Conservation (phyloP, 2,797 vertebrate species). For the Acrossocheilus wenchowensis region DNA sequence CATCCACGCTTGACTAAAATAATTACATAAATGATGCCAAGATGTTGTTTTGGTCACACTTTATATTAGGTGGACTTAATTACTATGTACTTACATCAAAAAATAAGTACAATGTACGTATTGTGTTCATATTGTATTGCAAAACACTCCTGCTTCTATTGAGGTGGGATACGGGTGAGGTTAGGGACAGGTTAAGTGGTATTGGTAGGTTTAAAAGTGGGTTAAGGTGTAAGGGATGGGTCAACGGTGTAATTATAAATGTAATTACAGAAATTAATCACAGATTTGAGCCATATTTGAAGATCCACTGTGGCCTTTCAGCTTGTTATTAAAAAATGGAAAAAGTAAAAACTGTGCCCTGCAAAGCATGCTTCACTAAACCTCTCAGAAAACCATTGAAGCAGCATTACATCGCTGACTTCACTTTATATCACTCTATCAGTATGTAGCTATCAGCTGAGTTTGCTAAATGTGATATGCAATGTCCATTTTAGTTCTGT, state of each 20-base stretch:
- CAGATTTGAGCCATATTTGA: neutral
- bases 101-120: no score
- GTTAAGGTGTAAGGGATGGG: no score
- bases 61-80: no score
- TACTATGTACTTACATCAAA: no score
- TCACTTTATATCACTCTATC: conserved; percentile 14
- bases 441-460: conserved; percentile 25
- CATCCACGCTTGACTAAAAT: neutral
- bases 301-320: neutral
- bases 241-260: no score
- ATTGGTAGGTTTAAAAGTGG: no score
- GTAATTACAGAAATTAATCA: no score
- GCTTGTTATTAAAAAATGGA: neutral
- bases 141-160: no score
- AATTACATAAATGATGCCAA: neutral
- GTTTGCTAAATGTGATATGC: conserved; percentile 28
- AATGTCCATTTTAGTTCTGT: neutral
- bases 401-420: conserved; percentile 11
- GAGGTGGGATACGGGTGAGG: no score
- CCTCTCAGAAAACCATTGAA: conserved; percentile 11
- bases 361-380: neutral
- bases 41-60: neutral
- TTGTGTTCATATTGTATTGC: no score
- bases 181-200: no score
- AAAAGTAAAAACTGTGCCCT: neutral